Evolutionary conservation across 2,888 invertebrate genomes (phyloP).

Genomic region (Dexiosoma caninum): DNA sequence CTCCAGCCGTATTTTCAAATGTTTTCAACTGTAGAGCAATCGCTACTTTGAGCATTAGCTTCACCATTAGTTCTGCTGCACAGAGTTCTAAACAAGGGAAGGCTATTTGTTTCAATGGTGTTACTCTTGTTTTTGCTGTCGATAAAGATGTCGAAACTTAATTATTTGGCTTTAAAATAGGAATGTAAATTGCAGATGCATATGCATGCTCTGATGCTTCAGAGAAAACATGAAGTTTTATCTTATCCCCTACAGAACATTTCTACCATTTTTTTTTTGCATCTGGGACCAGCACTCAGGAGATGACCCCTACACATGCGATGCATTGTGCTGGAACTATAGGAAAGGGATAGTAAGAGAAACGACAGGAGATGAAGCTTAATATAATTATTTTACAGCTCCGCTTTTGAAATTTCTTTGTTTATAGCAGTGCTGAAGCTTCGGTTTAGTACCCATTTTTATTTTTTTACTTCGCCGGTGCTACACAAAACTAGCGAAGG

Average conservation of each 20-base stretch:
- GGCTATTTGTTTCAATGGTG: constrained; percentile 37
- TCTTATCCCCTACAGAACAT: neutral
- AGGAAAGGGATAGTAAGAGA: no score
- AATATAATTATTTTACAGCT: no score
- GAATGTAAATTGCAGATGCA: constrained; percentile 40
- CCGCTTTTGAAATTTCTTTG: no score
- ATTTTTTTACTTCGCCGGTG: no score
- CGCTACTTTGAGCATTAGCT: constrained; percentile 28
- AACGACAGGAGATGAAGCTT: neutral
- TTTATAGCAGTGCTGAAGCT: no score
- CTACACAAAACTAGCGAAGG: no score
- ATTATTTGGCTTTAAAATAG: constrained; percentile 1
- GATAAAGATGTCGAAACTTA: constrained; percentile 9
- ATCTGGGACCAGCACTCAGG: no score
- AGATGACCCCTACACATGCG: no score
- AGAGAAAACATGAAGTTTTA: constrained; percentile 49
- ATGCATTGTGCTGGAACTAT: no score
- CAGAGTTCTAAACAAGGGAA: constrained; percentile 42
- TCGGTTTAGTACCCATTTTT: no score
- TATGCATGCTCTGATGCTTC: constrained; percentile 46
- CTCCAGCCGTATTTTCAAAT: constrained; percentile 31
- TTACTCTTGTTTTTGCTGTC: no score
- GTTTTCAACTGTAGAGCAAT: neutral
- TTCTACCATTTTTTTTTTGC: constrained; percentile 18
- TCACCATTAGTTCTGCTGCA: constrained; percentile 42